Conservation (phyloP, 2,888 invertebrate genomes). For the Rhaphigaster nebulosa region DNA sequence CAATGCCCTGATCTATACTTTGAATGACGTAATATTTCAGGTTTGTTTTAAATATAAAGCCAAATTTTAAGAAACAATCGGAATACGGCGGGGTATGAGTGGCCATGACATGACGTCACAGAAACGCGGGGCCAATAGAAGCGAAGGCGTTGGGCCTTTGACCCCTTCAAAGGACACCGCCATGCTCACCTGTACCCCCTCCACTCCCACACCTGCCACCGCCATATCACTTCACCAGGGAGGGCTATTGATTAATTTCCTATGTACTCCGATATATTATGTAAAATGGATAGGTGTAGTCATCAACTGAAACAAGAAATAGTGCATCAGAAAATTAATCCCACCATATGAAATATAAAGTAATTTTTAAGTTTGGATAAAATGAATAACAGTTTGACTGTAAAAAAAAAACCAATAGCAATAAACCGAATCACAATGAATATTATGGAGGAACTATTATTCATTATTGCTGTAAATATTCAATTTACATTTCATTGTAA, state of each 20-base stretch:
- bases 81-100: neutral
- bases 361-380: too few relatives aligned
- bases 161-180: conserved; percentile 55
- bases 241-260: neutral
- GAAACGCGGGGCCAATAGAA: conserved; percentile 5
- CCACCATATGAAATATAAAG: too few relatives aligned
- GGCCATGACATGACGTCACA: conserved; percentile 44
- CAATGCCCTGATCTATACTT: too few relatives aligned
- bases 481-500: too few relatives aligned
- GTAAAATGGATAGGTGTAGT: neutral
- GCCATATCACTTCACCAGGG: neutral
- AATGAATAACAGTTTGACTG: too few relatives aligned
- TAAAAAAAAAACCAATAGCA: neutral
- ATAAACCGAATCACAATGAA: neutral
- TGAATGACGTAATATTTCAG: too few relatives aligned
- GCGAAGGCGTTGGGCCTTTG: conserved; percentile 37
- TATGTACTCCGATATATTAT: neutral
- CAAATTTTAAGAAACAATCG: neutral
- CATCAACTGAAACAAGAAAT: neutral
- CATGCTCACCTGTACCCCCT: conserved; percentile 52
- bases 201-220: conserved; percentile 3
- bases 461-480: too few relatives aligned
- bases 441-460: too few relatives aligned
- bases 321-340: neutral
- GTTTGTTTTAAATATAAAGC: neutral